Base-by-base conservation (phyloP, 2,888 invertebrate genomes). In the Melinaea marsaeus region DNA sequence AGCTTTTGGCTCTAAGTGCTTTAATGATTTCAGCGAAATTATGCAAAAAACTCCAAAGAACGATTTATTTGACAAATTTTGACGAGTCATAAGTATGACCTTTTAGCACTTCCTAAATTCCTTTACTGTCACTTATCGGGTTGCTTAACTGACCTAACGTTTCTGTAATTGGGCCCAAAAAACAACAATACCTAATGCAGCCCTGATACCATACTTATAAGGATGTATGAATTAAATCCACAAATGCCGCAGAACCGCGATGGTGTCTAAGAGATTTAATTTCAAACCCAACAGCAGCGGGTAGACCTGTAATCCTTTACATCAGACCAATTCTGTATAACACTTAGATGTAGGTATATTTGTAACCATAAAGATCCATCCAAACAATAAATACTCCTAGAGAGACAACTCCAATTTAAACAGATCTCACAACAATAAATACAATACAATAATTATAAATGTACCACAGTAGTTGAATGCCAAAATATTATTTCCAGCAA, bases 91-190 rank as follows among this genome's bases (percentile, higher is more conserved):
- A n/a, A n/a, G n/a, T n/a, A n/a, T n/a, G n/a, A n/a, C n/a, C n/a
- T n/a, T n/a, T n/a, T n/a, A n/a, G n/a, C n/a, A 2, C 72, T 61
- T 1, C 75, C 70, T 48, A 70, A 58, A 5, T 32, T 63, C 2
- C n/a, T n/a, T n/a, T n/a, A n/a, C 71, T 67, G 61, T 90, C 90
- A 0, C n/a, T n/a, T n/a, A n/a, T 89, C 89, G 9, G 90, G 89
- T 69, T 90, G 90, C 2, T 71, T 58, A 0, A 86, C 79, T 1
- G 72, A 66, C 0, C 85, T 84, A 3, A 69, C 2, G n/a, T 47
- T 69, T 61, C 69, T 80, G 63, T 73, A 88, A 72, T 90, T 90
- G 1, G 89, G 86, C n/a, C 90, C 90, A 90, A 68, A 86, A 88
- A 69, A 89, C 89, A 1, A 88, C 83, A 2, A 82, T 79, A 0